A percentile compares a stretch with the other conserved stretches of the same genome.
Conservation (phyloP, 1,140 invertebrate species). For the Calephelis virginiensis region DNA sequence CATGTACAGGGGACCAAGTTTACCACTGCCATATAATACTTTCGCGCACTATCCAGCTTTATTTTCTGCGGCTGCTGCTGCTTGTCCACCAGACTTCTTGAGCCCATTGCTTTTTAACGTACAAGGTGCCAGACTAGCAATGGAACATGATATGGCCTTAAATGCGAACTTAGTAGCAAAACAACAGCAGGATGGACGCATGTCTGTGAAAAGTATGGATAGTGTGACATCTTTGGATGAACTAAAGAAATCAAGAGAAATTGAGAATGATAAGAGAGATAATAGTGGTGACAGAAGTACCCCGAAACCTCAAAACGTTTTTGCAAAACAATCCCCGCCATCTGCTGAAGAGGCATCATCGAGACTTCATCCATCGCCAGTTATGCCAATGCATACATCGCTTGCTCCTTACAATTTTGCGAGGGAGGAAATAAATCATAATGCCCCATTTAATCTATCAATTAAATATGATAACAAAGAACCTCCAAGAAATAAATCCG, state of each 20-base stretch:
- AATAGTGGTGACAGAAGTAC: slow-evolving; percentile 55
- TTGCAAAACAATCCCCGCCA: slow-evolving; percentile 81
- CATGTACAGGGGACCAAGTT: slow-evolving; percentile 80
- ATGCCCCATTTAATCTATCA: slow-evolving; percentile 61
- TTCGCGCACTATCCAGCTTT: slow-evolving; percentile 81
- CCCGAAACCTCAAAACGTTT: slow-evolving; percentile 67
- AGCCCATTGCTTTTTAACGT: slow-evolving; percentile 79
- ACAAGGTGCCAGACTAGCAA: slow-evolving; percentile 64
- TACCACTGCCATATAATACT: slow-evolving; percentile 81
- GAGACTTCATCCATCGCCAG: slow-evolving; percentile 82
- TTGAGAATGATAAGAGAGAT: slow-evolving; percentile 54
- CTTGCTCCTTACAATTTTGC: slow-evolving; percentile 63
- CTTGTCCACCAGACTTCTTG: slow-evolving; percentile 74
- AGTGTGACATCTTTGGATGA: slow-evolving; percentile 62
- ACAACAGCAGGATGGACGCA: slow-evolving; percentile 60
- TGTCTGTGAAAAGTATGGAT: slow-evolving; percentile 70
- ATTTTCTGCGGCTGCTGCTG: slow-evolving; percentile 74
- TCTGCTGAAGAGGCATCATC: slow-evolving; percentile 82
- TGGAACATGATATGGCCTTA: slow-evolving; percentile 68
- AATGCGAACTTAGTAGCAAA: slow-evolving; percentile 60
- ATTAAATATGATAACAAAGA: slow-evolving; percentile 60
- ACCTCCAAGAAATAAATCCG: slow-evolving; percentile 40
- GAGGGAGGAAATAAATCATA: slow-evolving; percentile 59
- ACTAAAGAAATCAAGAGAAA: slow-evolving; percentile 53
- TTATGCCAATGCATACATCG: slow-evolving; percentile 74